Percentiles rank a stretch among this genome's conserved stretches.
Conservation (phyloP, 2,797 vertebrate species). For the Poeciliopsis paucimaculata region DNA sequence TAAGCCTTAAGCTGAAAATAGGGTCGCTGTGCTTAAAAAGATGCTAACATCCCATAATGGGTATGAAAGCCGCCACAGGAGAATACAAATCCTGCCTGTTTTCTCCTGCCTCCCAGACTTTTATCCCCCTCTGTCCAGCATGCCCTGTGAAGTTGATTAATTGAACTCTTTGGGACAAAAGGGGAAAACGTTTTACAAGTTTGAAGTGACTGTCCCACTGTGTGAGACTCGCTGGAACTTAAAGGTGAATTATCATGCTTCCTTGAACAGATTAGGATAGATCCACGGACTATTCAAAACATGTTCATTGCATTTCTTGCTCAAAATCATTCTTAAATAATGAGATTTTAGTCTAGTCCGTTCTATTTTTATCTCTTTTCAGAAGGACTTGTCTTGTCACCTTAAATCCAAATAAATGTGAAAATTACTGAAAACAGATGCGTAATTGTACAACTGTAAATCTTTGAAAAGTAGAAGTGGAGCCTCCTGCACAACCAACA, state of each 20-base stretch:
- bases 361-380: too few relatives aligned
- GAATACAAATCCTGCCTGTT: constrained; percentile 70
- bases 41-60: constrained; percentile 70
- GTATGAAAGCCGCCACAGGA: constrained; percentile 59
- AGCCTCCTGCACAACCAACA: too few relatives aligned
- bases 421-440: too few relatives aligned
- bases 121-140: constrained; percentile 68
- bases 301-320: too few relatives aligned
- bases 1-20: constrained; percentile 66
- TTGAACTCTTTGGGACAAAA: constrained; percentile 66
- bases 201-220: constrained; percentile 36
- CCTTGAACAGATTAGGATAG: too few relatives aligned
- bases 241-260: background rate
- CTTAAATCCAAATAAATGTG: too few relatives aligned
- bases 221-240: constrained; percentile 45
- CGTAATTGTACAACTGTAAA: too few relatives aligned
- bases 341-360: too few relatives aligned
- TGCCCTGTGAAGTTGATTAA: constrained; percentile 72
- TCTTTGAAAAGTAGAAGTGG: too few relatives aligned
- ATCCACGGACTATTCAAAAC: too few relatives aligned
- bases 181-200: constrained; percentile 65
- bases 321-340: too few relatives aligned
- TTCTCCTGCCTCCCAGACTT: constrained; percentile 62
- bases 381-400: too few relatives aligned
- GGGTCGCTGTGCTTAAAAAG: constrained; percentile 66